Base-by-base conservation (phyloP, 2,888 invertebrate genomes). In the Tiphia femorata region DNA sequence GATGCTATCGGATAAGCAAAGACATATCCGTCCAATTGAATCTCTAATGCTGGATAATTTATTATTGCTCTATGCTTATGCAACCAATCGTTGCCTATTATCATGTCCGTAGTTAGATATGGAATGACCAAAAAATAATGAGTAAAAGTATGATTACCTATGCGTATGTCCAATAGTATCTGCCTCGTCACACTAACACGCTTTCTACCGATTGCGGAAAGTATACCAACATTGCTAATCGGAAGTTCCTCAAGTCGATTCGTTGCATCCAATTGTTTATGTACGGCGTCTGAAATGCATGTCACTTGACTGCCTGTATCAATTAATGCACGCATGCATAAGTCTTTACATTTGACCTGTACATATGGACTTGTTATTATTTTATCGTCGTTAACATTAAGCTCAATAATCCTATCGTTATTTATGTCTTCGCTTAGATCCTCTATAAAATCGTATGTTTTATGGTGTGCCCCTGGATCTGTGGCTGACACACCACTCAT, bases 31-130 rank as follows among this genome's bases (percentile, higher is more conserved):
- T 49, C 43, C 7, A 63, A 41, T 1, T 6, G 8, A 8, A 63
- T 43, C 0, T 44, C 37, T 43, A 21, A 4, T 19, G 41, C 35
- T 16, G 42, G 33, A 37, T 59, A 62, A 50, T 62, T 41, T 12
- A 65, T 46, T 0, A 54, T 29, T 2, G 27, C 49, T 40, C 42
- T 50, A 47, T 65, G 53, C 8, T 51, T 17, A 3, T 33, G 23
- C 6, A 62, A n/a, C 59, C 65, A 65, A 30, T 65, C 58, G 47
- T 61, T 61, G 6, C 64, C 68, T 1, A 68, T 14, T 37, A 68
- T 61, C 10, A 63, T 41, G 0, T 49, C 29, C 3, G 54, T 58
- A 1, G 61, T 58, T 10, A 63, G 48, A 23, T 42, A 30, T 0
- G 64, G 62, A 1, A 67, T 43, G 1, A 64, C 44, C 7, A 64